Evolutionary conservation across 2,113 vertebrate species (phyloP).

Genomic region (Polypterus bichir): DNA sequence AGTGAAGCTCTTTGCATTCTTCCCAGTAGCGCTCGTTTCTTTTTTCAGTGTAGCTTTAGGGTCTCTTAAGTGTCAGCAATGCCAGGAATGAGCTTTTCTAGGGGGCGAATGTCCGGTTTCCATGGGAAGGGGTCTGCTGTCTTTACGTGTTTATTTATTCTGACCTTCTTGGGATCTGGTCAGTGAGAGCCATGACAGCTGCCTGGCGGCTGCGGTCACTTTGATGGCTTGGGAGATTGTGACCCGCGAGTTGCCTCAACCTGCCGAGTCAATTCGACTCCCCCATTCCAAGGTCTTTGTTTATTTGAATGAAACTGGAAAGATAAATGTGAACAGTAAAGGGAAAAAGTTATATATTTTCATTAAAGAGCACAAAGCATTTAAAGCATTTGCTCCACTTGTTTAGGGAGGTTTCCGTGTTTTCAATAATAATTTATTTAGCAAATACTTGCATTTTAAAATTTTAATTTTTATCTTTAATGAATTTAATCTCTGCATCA

Average conservation of each 20-base stretch:
- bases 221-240: conserved; percentile 54
- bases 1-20: conserved; percentile 1
- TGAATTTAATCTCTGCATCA: too few relatives aligned
- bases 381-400: too few relatives aligned
- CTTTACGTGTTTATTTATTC: conserved; percentile 47
- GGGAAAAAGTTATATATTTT: conserved; percentile 7
- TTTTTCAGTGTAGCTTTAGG: conserved; percentile 16
- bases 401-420: too few relatives aligned
- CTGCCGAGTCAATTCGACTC: conserved; percentile 52
- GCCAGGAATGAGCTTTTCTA: conserved; percentile 29
- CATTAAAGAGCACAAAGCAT: too few relatives aligned
- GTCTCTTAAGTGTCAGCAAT: conserved; percentile 25
- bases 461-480: too few relatives aligned
- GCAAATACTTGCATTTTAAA: too few relatives aligned
- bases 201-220: conserved; percentile 40
- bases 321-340: conserved; percentile 40
- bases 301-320: conserved; percentile 46
- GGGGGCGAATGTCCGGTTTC: conserved; percentile 5
- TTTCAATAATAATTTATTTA: too few relatives aligned
- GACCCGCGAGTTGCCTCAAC: conserved; percentile 49
- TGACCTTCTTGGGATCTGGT: conserved; percentile 46
- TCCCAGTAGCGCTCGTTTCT: conserved; percentile 32
- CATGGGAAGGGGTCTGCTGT: conserved; percentile 25
- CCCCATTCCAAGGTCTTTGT: conserved; percentile 49
- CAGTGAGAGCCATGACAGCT: conserved; percentile 49